These are phyloP conservation scores for Gymnoscopelus braueri DNA, from an alignment of 2,797 vertebrate species.

Conservation along the genomic window DNA sequence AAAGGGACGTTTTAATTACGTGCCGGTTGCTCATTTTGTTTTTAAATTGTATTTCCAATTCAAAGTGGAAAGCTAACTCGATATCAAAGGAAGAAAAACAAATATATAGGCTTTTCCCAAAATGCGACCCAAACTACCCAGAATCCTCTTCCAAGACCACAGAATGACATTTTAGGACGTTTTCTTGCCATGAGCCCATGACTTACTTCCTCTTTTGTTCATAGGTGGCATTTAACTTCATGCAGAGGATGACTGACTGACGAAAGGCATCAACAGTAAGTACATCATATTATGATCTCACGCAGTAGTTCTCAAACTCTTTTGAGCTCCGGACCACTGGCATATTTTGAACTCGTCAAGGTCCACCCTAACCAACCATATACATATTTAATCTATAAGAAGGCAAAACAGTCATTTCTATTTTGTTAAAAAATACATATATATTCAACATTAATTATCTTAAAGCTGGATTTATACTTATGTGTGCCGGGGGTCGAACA, in stretches of 20 bases:
- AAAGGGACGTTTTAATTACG: conserved; percentile 55
- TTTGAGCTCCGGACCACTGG: too few species aligned
- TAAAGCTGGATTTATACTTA: too few species aligned
- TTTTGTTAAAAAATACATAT: too few species aligned
- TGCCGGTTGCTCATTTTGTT: conserved; percentile 10
- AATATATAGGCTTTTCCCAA: conserved; percentile 43
- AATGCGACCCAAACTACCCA: conserved; percentile 49
- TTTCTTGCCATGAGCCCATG: conserved; percentile 25
- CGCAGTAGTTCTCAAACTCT: background rate
- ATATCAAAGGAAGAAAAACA: conserved; percentile 64
- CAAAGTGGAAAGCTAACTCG: conserved; percentile 47
- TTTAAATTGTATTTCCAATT: conserved; percentile 55
- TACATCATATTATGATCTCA: conserved; percentile 26
- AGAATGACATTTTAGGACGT: conserved; percentile 48
- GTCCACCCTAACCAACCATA: too few species aligned
- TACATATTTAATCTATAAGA: too few species aligned
- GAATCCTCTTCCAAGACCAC: conserved; percentile 47
- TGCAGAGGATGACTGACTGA: conserved; percentile 29
- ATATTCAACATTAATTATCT: too few species aligned
- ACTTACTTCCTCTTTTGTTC: conserved; percentile 45
- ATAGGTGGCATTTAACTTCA: conserved; percentile 49
- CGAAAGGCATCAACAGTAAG: conserved; percentile 29
- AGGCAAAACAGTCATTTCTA: too few species aligned
- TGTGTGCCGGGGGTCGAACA: too few species aligned
- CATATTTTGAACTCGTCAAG: too few species aligned